Conservation (phyloP, 2,888 invertebrate genomes). For the Nasonia oneida region DNA sequence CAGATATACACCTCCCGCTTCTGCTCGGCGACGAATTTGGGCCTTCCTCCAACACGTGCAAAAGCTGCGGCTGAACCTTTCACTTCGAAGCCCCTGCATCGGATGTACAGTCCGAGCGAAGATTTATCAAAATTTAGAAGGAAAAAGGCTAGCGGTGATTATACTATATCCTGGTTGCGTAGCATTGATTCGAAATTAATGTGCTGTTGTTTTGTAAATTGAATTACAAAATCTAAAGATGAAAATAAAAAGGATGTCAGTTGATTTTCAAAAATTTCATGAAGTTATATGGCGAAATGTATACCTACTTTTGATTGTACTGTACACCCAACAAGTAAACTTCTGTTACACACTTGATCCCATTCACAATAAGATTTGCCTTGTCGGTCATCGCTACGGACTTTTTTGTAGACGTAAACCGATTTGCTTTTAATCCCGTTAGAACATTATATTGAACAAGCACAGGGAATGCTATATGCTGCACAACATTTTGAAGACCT, state of each 20-base stretch:
- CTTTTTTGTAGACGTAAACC: background rate
- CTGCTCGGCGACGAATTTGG: background rate
- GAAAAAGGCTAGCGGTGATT: background rate
- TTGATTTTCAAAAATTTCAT: background rate
- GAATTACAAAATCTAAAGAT: too few species aligned
- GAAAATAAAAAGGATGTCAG: too few species aligned
- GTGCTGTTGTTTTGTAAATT: too few species aligned
- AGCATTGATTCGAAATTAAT: too few species aligned
- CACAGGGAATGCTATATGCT: background rate
- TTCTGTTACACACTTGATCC: slow-evolving; percentile 22
- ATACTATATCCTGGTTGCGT: too few species aligned
- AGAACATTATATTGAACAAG: slow-evolving; percentile 18
- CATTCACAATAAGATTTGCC: background rate
- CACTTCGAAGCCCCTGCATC: slow-evolving; percentile 35
- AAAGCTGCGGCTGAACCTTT: slow-evolving; percentile 26
- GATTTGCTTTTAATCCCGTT: slow-evolving; percentile 29
- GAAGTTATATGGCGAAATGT: too few species aligned
- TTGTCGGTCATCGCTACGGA: background rate
- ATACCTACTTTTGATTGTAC: background rate
- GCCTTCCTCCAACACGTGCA: slow-evolving; percentile 1
- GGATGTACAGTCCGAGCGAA: background rate
- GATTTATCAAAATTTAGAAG: background rate
- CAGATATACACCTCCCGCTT: background rate
- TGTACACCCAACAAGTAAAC: background rate
- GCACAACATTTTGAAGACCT: background rate